phyloP scores from a whole-genome alignment of 1,140 invertebrate genomes.

The Pentalonia nigronervosa region DNA sequence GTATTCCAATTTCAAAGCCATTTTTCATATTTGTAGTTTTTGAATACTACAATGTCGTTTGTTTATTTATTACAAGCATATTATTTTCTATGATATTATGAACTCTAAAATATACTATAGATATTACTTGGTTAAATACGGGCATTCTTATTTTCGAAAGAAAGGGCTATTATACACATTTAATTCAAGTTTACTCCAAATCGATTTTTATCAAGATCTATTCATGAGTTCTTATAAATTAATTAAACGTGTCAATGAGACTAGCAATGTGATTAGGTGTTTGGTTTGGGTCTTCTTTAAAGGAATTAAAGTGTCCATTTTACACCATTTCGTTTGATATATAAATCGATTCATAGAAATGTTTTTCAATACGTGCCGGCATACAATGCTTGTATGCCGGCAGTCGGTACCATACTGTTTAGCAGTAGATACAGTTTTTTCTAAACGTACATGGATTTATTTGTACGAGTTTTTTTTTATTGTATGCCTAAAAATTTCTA shows the following conservation, averaged over 20 bases:
- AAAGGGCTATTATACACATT: background rate
- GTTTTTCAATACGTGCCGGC: constrained; percentile 15
- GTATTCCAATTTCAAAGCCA: background rate
- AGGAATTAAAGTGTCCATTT: background rate
- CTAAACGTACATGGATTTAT: background rate
- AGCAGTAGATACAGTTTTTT: background rate
- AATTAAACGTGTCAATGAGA: constrained; percentile 44
- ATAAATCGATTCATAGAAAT: constrained; percentile 33
- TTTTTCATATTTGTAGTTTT: background rate
- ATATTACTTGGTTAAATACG: background rate
- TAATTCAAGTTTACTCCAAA: background rate
- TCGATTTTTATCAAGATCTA: background rate
- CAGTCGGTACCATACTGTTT: constrained; percentile 30
- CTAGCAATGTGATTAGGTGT: constrained; percentile 7
- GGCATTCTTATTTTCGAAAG: background rate
- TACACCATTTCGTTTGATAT: background rate
- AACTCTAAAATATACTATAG: background rate
- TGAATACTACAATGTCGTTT: background rate
- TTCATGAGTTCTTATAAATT: constrained; percentile 12
- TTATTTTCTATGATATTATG: no score
- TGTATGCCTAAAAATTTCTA: background rate
- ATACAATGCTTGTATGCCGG: background rate
- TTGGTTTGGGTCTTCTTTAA: background rate
- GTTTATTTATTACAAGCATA: background rate
- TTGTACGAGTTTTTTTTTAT: background rate